phyloP scores from a whole-genome alignment of 2,888 invertebrate genomes.

The Limnephilus marmoratus region DNA sequence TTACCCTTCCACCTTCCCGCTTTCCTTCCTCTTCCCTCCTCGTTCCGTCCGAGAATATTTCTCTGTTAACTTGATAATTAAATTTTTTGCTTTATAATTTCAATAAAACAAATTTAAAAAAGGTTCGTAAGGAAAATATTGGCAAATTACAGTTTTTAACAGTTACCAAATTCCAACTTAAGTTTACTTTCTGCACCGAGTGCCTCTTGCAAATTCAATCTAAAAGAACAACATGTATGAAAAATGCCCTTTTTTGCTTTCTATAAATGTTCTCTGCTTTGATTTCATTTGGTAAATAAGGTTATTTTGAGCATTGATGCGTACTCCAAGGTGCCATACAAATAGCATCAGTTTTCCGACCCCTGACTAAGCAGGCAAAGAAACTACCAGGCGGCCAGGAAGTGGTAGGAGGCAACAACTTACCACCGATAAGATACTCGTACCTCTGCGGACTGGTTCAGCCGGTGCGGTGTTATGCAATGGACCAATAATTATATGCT shows the following conservation, averaged over 20 bases:
- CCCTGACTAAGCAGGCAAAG: not conserved
- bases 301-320: too few species aligned
- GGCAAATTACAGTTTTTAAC: too few species aligned
- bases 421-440: not conserved
- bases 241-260: not conserved
- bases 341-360: not conserved
- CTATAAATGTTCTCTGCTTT: not conserved
- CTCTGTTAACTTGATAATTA: too few species aligned
- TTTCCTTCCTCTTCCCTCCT: too few species aligned
- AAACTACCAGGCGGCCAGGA: not conserved
- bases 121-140: too few species aligned
- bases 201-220: too few species aligned
- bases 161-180: too few species aligned
- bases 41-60: too few species aligned
- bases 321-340: not conserved
- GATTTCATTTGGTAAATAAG: not conserved
- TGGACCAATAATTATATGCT: constrained; percentile 22
- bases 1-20: too few species aligned
- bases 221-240: not conserved
- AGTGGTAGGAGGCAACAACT: not conserved
- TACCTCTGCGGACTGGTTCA: not conserved
- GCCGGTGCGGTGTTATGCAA: constrained; percentile 22
- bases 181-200: too few species aligned
- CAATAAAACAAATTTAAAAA: too few species aligned
- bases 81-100: too few species aligned